phyloP scores from a whole-genome alignment of 2,888 invertebrate genomes.

The Scaptomyza cyrtandrae region DNA sequence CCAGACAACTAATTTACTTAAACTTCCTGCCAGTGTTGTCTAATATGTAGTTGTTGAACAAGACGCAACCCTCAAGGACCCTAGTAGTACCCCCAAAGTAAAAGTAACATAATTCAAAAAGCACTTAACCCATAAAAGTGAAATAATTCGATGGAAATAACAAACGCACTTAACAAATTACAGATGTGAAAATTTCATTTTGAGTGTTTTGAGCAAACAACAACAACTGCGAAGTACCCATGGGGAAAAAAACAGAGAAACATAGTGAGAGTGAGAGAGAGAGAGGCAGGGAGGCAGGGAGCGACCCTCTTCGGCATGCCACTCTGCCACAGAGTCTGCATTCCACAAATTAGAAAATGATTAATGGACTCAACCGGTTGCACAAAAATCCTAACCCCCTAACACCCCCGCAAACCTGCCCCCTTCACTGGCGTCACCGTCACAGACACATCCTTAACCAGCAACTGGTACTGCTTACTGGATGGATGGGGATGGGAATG shows the following conservation, averaged over 20 bases:
- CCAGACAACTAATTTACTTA: conserved; percentile 71
- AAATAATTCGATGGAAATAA: conserved; percentile 78
- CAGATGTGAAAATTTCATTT: conserved; percentile 85
- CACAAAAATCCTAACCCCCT: conserved; percentile 43
- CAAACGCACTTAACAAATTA: conserved; percentile 85
- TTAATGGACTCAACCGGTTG: conserved; percentile 84
- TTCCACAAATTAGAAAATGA: conserved; percentile 85
- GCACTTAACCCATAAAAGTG: conserved; percentile 80
- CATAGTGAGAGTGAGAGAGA: background rate
- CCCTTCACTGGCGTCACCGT: conserved; percentile 45
- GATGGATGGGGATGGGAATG: background rate
- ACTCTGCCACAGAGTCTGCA: conserved; percentile 67
- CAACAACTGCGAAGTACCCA: conserved; percentile 18
- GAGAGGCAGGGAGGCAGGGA: conserved; percentile 3
- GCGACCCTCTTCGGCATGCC: conserved; percentile 55
- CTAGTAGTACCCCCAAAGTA: background rate
- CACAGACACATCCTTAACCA: conserved; percentile 65
- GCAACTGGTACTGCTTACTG: conserved; percentile 53
- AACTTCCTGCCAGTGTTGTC: conserved; percentile 58
- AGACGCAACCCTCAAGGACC: conserved; percentile 44
- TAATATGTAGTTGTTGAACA: conserved; percentile 34
- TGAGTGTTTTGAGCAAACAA: conserved; percentile 51
- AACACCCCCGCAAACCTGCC: background rate
- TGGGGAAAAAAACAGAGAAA: conserved; percentile 7
- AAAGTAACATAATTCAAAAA: conserved; percentile 66